phyloP scores from a whole-genome alignment of 2,888 invertebrate genomes.

The Drosophila koepferae region DNA sequence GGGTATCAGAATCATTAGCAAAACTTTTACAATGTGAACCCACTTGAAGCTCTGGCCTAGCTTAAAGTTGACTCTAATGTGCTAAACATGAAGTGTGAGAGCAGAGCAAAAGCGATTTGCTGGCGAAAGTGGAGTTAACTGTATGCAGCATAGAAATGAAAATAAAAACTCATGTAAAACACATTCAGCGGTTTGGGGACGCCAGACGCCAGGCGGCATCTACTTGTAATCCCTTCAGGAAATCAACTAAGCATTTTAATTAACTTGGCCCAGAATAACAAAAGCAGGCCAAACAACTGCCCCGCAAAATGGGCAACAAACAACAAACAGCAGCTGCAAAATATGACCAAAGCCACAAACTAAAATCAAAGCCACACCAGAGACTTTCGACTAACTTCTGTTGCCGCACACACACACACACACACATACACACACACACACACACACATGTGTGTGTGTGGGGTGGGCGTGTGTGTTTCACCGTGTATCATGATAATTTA shows the following conservation, averaged over 20 bases:
- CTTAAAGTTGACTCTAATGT: not conserved
- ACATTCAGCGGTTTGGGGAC: slow-evolving; percentile 7
- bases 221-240: slow-evolving; percentile 73
- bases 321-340: slow-evolving; percentile 44
- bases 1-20: not conserved
- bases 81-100: not conserved
- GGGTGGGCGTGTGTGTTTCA: slow-evolving; percentile 8
- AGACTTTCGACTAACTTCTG: slow-evolving; percentile 43
- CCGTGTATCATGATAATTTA: slow-evolving; percentile 74
- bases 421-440: too few relatives aligned
- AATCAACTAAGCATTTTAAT: slow-evolving; percentile 76
- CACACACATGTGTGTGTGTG: not conserved
- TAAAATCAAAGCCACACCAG: slow-evolving; percentile 71
- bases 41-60: not conserved
- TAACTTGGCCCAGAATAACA: slow-evolving; percentile 61
- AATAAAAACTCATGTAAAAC: slow-evolving; percentile 36
- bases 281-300: slow-evolving; percentile 20
- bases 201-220: not conserved
- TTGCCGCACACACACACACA: not conserved
- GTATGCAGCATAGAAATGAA: slow-evolving; percentile 29
- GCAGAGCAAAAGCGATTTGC: not conserved
- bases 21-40: not conserved
- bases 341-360: slow-evolving; percentile 75
- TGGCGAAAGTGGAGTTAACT: slow-evolving; percentile 7
- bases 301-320: slow-evolving; percentile 22